Conservation (phyloP, 2,888 invertebrate genomes). For the Autographa pulchrina region DNA sequence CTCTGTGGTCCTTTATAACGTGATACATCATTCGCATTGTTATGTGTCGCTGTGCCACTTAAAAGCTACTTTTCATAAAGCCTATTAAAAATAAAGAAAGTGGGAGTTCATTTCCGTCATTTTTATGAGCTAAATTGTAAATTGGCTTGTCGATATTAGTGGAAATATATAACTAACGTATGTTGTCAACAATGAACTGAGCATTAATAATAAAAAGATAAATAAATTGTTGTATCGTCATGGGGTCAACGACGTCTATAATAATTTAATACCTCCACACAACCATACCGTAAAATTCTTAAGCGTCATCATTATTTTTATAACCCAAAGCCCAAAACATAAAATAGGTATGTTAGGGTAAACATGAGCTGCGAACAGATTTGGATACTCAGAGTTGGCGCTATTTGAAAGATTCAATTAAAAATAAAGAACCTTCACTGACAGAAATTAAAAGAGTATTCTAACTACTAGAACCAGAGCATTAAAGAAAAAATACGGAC, state of each 20-base stretch:
- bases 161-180: background rate
- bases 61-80: conserved; percentile 7
- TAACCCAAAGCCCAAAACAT: conserved; percentile 24
- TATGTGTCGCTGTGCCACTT: conserved; percentile 18
- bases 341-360: conserved; percentile 3
- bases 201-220: conserved; percentile 24
- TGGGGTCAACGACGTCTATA: conserved; percentile 37
- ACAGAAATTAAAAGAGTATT: no score
- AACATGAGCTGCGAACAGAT: conserved; percentile 22
- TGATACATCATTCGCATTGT: conserved; percentile 40
- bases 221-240: conserved; percentile 16
- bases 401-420: background rate
- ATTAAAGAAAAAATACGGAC: no score
- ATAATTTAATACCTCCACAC: conserved; percentile 22
- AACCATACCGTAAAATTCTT: conserved; percentile 21
- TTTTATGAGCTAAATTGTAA: background rate
- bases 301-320: conserved; percentile 26
- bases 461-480: no score
- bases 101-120: conserved; percentile 8
- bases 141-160: background rate
- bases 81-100: conserved; percentile 9
- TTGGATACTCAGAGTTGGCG: conserved; percentile 11
- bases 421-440: no score
- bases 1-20: conserved; percentile 33
- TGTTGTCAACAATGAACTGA: conserved; percentile 19